Conservation (phyloP, 23 tunicate species). For the Halocynthia aurantium region DNA sequence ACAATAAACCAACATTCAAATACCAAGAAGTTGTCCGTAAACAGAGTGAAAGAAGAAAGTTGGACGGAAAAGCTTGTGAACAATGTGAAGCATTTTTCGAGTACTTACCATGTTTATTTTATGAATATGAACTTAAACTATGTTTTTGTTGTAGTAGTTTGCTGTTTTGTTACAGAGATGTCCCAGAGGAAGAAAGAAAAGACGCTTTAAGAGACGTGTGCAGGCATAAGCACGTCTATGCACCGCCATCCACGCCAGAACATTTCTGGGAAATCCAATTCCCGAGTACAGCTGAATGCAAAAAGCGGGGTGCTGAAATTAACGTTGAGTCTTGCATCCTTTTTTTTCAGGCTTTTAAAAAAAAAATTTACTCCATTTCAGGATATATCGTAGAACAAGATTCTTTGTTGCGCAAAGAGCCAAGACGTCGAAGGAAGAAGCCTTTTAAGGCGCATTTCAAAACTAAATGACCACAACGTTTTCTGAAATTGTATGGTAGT, state of each 20-base stretch:
- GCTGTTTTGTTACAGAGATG: constrained; percentile 38
- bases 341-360: too few species aligned
- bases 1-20: constrained; percentile 16
- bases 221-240: constrained; percentile 52
- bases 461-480: too few species aligned
- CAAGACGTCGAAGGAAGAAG: too few species aligned
- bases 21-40: constrained; percentile 47
- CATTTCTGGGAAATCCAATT: constrained; percentile 87
- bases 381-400: too few species aligned
- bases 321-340: too few species aligned
- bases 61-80: constrained; percentile 40
- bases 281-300: constrained; percentile 78
- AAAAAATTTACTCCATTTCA: too few species aligned
- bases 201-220: constrained; percentile 45
- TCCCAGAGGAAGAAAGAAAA: constrained; percentile 49
- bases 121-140: not conserved
- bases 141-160: not conserved
- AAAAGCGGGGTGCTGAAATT: constrained; percentile 38
- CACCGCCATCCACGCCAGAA: constrained; percentile 75
- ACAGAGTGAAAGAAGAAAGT: constrained; percentile 40
- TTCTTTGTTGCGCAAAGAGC: too few species aligned
- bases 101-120: constrained; percentile 4
- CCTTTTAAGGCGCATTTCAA: too few species aligned
- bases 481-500: too few species aligned
- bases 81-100: constrained; percentile 69